Conservation (phyloP, 2,888 invertebrate genomes). For the Elaeidobius kamerunicus region DNA sequence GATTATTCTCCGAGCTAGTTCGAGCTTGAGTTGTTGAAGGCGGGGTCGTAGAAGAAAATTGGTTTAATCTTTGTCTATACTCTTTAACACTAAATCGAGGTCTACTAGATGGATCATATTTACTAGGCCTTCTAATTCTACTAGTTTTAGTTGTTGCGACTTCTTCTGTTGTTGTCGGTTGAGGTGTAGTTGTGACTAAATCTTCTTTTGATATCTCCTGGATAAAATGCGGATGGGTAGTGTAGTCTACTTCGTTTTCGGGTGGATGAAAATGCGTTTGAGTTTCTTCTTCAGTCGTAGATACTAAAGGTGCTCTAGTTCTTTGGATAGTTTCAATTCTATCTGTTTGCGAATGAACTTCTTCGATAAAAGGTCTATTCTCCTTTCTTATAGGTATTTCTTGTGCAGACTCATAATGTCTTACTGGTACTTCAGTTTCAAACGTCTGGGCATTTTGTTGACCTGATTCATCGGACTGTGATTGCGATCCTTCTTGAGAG, state of each 20-base stretch:
- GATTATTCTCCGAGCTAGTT: slow-evolving; percentile 14
- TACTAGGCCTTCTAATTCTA: slow-evolving; percentile 50
- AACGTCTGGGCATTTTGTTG: slow-evolving; percentile 10
- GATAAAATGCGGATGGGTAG: slow-evolving; percentile 31
- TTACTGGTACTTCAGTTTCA: not conserved
- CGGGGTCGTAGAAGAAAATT: slow-evolving; percentile 51
- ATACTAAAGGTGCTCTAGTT: slow-evolving; percentile 14
- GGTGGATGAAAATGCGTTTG: slow-evolving; percentile 32
- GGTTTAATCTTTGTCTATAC: slow-evolving; percentile 63
- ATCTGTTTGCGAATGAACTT: slow-evolving; percentile 19
- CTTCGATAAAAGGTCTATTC: slow-evolving; percentile 25
- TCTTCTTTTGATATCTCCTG: slow-evolving; percentile 28
- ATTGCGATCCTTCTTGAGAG: slow-evolving; percentile 7
- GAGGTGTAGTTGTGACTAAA: slow-evolving; percentile 34
- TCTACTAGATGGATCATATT: slow-evolving; percentile 56
- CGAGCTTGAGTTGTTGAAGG: slow-evolving; percentile 37
- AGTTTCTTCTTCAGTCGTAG: slow-evolving; percentile 27
- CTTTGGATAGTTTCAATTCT: slow-evolving; percentile 14
- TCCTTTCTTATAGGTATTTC: slow-evolving; percentile 9
- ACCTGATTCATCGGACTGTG: not conserved
- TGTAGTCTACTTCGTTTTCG: slow-evolving; percentile 45
- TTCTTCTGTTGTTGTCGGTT: slow-evolving; percentile 45
- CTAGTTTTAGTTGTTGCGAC: slow-evolving; percentile 39
- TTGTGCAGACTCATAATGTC: slow-evolving; percentile 5
- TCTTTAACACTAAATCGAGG: slow-evolving; percentile 77